phyloP scores from a whole-genome alignment of 1,140 invertebrate genomes.

The Solenopsis fugax region DNA sequence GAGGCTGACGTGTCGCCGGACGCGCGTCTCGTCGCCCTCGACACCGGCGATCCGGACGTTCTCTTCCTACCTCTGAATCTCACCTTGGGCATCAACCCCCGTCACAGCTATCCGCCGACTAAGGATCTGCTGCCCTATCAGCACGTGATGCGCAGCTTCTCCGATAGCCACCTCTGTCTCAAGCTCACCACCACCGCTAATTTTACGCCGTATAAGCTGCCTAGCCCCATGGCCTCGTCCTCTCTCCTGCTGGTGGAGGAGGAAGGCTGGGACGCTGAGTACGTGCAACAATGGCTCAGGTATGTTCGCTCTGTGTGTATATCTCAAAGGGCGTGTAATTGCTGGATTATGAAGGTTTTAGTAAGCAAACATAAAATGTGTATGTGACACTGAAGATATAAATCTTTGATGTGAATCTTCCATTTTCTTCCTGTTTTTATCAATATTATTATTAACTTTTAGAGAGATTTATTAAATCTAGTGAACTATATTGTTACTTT shows the following conservation, averaged over 20 bases:
- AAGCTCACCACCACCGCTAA: constrained; percentile 88
- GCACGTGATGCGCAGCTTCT: constrained; percentile 91
- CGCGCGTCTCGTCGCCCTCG: constrained; percentile 86
- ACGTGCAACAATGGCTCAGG: constrained; percentile 91
- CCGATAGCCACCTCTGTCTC: constrained; percentile 91
- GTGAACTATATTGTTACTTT: neutral
- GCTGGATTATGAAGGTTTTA: neutral
- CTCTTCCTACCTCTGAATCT: constrained; percentile 90
- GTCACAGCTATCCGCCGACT: constrained; percentile 91
- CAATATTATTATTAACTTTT: neutral
- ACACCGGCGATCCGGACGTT: constrained; percentile 89
- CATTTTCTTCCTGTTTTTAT: neutral
- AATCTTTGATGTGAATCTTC: constrained; percentile 4
- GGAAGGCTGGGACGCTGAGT: constrained; percentile 91
- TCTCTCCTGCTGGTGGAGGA: constrained; percentile 85
- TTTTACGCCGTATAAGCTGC: constrained; percentile 79
- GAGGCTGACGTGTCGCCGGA: constrained; percentile 87
- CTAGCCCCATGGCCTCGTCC: constrained; percentile 79
- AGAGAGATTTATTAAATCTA: neutral
- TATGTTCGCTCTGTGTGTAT: constrained; percentile 33
- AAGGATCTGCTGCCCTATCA: constrained; percentile 90
- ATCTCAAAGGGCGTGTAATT: neutral
- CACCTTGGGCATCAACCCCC: constrained; percentile 88
- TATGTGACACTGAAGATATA: neutral
- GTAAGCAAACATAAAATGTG: neutral